Conservation (phyloP, 2,888 invertebrate species). For the Spatulosminthurus flaviceps region DNA sequence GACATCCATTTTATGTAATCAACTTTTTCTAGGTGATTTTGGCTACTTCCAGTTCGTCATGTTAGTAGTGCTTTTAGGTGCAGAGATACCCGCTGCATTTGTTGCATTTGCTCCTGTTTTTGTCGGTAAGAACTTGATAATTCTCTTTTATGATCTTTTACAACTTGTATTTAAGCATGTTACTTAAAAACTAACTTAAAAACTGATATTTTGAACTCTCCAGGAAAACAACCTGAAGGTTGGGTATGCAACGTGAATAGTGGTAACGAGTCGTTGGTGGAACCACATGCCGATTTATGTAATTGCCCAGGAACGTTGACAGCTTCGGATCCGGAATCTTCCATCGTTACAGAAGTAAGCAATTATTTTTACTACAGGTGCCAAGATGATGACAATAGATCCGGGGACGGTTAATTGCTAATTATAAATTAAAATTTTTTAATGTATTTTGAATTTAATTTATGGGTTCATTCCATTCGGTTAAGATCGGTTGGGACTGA, state of each 20-base stretch:
- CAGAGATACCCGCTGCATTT: conserved; percentile 57
- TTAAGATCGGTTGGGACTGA: too few relatives aligned
- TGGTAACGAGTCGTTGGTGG: conserved; percentile 14
- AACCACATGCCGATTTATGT: conserved; percentile 27
- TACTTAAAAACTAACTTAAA: too few relatives aligned
- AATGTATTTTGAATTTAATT: too few relatives aligned
- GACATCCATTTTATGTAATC: not conserved
- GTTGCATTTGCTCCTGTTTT: conserved; percentile 57
- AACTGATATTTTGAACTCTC: conserved; percentile 33
- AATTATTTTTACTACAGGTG: too few relatives aligned
- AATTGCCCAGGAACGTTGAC: conserved; percentile 38
- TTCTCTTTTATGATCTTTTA: too few relatives aligned
- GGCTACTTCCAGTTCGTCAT: conserved; percentile 50
- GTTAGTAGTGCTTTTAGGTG: conserved; percentile 44
- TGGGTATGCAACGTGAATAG: conserved; percentile 45
- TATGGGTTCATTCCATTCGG: too few relatives aligned
- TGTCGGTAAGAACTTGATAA: conserved; percentile 48
- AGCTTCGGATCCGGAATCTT: not conserved
- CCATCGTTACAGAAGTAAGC: conserved; percentile 49
- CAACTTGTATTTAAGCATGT: too few relatives aligned
- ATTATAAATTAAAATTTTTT: not conserved
- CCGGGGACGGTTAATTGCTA: not conserved
- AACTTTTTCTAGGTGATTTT: conserved; percentile 52
- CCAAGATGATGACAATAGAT: too few relatives aligned
- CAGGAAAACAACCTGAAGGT: conserved; percentile 33